Conservation (phyloP, 2,888 invertebrate genomes). For the Athalia rosae region DNA sequence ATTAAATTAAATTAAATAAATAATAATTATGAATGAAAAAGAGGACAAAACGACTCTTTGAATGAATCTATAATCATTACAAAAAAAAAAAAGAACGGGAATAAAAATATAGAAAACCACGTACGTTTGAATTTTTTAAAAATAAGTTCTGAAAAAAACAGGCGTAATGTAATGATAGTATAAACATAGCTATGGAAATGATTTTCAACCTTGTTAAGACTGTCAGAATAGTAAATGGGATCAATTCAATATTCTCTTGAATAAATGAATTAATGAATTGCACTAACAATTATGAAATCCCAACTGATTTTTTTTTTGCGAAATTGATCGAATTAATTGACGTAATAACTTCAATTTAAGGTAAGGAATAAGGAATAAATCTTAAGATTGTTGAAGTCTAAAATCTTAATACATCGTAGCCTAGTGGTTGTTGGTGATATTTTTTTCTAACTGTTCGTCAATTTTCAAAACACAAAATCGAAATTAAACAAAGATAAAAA, state of each 20-base stretch:
- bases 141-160: constrained; percentile 10
- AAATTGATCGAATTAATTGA: constrained; percentile 15
- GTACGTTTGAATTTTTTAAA: constrained; percentile 36
- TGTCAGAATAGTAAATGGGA: constrained; percentile 60
- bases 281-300: constrained; percentile 24
- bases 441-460: constrained; percentile 35
- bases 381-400: constrained; percentile 56
- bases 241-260: constrained; percentile 62
- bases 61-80: neutral
- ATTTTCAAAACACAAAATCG: constrained; percentile 5
- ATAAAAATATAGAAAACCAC: neutral
- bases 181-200: constrained; percentile 1
- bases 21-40: too few relatives aligned
- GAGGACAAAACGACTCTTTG: too few relatives aligned
- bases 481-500: too few relatives aligned
- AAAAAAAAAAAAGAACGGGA: neutral
- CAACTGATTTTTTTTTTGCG: constrained; percentile 29
- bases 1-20: too few relatives aligned
- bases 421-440: constrained; percentile 36
- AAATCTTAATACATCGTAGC: constrained; percentile 44
- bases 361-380: constrained; percentile 28
- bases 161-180: constrained; percentile 21
- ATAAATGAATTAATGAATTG: constrained; percentile 42
- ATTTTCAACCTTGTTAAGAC: constrained; percentile 42
- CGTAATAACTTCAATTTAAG: neutral